These are phyloP conservation scores for Sesia apiformis DNA, from an alignment of 2,888 invertebrate species.

Conservation along the genomic window DNA sequence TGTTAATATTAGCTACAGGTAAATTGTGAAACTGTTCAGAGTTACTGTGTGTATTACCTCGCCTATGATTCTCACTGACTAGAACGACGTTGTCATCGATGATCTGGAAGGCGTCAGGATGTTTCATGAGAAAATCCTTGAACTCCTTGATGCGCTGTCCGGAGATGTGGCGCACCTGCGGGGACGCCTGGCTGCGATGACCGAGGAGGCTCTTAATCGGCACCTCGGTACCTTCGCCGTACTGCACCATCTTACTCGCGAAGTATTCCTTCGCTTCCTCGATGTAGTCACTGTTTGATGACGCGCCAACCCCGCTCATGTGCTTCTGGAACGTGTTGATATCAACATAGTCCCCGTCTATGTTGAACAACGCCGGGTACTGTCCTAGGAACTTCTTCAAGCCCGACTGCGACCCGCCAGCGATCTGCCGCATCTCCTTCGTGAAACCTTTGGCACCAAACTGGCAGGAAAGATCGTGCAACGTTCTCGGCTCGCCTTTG, in stretches of 20 bases:
- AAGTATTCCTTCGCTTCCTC: slow-evolving; percentile 99
- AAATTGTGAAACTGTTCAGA: slow-evolving; percentile 79
- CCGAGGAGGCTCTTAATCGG: slow-evolving; percentile 97
- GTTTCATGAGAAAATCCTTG: slow-evolving; percentile 88
- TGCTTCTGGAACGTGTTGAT: slow-evolving; percentile 85
- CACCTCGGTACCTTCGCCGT: slow-evolving; percentile 96
- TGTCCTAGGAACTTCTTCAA: slow-evolving; percentile 97
- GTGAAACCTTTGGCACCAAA: slow-evolving; percentile 99
- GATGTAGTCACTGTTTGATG: slow-evolving; percentile 90
- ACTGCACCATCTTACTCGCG: slow-evolving; percentile 94
- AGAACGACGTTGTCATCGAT: slow-evolving; percentile 90
- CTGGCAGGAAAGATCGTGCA: slow-evolving; percentile 98
- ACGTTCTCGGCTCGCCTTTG: slow-evolving; percentile 94
- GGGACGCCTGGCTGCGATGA: slow-evolving; percentile 96
- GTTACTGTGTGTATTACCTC: slow-evolving; percentile 79
- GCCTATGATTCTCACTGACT: slow-evolving; percentile 79
- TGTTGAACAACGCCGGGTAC: slow-evolving; percentile 96
- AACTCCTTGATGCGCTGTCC: slow-evolving; percentile 96
- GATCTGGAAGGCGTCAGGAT: slow-evolving; percentile 89
- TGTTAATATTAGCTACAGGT: slow-evolving; percentile 86
- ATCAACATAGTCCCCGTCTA: slow-evolving; percentile 94
- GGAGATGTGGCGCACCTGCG: slow-evolving; percentile 97
- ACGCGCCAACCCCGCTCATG: slow-evolving; percentile 71
- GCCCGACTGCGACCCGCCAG: slow-evolving; percentile 96
- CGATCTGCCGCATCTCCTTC: slow-evolving; percentile 97